phyloP scores from a whole-genome alignment of 2,888 invertebrate genomes.

The Gastracanthus pulcherrimus region DNA sequence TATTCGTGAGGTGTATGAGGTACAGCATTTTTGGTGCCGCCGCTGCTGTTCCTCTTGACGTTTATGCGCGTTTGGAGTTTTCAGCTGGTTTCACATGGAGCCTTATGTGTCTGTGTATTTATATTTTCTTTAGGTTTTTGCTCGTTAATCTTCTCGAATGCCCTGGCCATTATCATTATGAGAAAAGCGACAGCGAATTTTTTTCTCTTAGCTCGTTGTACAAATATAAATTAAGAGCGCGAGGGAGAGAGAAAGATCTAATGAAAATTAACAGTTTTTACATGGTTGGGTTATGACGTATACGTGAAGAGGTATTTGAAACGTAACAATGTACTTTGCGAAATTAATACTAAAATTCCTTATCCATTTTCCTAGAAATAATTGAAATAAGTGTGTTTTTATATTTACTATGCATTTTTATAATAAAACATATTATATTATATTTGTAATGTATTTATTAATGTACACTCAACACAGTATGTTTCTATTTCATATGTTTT shows the following conservation, averaged over 20 bases:
- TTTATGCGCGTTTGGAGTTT: not conserved
- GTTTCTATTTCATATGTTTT: too few species aligned
- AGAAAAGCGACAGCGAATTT: not conserved
- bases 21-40: too few species aligned
- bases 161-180: constrained; percentile 27
- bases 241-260: not conserved
- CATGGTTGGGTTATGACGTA: not conserved
- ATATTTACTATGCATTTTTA: too few species aligned
- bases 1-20: too few species aligned
- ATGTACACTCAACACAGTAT: too few species aligned
- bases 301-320: not conserved
- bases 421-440: too few species aligned
- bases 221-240: constrained; percentile 19
- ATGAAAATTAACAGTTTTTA: constrained; percentile 33
- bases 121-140: constrained; percentile 3
- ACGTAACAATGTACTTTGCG: not conserved
- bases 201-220: not conserved
- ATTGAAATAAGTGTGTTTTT: too few species aligned
- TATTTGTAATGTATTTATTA: too few species aligned
- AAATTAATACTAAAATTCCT: not conserved
- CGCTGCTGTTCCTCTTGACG: not conserved
- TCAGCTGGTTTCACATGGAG: not conserved
- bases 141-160: constrained; percentile 38
- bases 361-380: too few species aligned
- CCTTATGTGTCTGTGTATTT: not conserved